A percentile compares a stretch with the other conserved stretches of the same genome.
Evolutionary conservation across 2,113 vertebrate genomes (phyloP).

Genomic region (Centropus unirufus): DNA sequence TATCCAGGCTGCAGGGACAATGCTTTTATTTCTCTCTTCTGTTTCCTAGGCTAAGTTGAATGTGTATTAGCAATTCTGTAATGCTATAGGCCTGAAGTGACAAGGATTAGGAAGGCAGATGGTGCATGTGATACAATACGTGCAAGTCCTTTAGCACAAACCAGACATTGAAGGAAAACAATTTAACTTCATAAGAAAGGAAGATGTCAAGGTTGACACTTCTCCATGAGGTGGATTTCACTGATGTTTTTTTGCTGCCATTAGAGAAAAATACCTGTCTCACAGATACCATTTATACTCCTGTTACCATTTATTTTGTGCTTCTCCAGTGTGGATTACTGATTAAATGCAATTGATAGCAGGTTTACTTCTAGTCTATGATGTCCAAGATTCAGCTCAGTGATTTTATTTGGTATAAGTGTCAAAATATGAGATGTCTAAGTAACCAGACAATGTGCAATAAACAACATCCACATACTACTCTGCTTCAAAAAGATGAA

Average conservation of each 20-base stretch:
- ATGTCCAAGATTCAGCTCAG: background rate
- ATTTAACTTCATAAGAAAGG: background rate
- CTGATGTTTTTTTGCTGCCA: background rate
- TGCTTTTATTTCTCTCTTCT: background rate
- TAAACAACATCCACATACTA: background rate
- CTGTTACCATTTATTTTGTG: background rate
- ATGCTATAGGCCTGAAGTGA: background rate
- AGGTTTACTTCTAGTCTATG: background rate
- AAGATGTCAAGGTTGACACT: background rate
- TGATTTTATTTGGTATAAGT: background rate
- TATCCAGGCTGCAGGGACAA: background rate
- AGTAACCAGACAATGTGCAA: background rate
- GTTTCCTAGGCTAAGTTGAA: background rate
- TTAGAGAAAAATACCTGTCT: background rate
- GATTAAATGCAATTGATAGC: background rate
- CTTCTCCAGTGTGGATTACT: background rate
- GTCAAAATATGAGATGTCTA: background rate
- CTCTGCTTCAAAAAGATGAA: background rate
- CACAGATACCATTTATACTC: background rate
- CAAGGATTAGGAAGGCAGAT: background rate
- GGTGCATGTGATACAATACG: background rate
- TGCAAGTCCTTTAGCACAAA: background rate
- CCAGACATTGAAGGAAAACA: background rate
- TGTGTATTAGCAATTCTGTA: background rate
- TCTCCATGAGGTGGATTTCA: background rate